phyloP scores from a whole-genome alignment of 2,888 invertebrate species.

The Neoaliturus tenellus region DNA sequence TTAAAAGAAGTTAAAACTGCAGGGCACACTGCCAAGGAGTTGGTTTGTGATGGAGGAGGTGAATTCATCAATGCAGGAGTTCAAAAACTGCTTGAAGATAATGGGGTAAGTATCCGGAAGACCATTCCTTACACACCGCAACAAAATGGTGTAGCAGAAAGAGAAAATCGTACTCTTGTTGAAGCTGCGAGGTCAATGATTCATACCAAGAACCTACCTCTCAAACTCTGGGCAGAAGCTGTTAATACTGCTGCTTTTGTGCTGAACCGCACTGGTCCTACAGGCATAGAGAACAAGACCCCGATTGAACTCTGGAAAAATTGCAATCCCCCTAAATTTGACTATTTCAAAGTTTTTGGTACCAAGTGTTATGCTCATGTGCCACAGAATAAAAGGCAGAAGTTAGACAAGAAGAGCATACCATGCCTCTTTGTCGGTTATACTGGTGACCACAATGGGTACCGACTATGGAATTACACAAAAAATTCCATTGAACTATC shows the following conservation, averaged over 20 bases:
- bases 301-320: not conserved
- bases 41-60: too few relatives aligned
- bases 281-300: not conserved
- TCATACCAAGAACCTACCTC: not conserved
- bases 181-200: not conserved
- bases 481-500: not conserved
- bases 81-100: too few relatives aligned
- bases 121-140: too few relatives aligned
- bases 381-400: not conserved
- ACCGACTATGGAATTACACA: not conserved
- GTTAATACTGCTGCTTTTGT: not conserved
- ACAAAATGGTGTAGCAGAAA: too few relatives aligned
- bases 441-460: not conserved
- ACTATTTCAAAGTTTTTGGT: not conserved
- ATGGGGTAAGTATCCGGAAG: too few relatives aligned
- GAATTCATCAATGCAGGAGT: too few relatives aligned
- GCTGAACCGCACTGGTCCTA: not conserved
- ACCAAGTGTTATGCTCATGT: not conserved
- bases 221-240: not conserved
- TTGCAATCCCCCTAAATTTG: not conserved
- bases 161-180: too few relatives aligned
- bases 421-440: not conserved
- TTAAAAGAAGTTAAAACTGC: too few relatives aligned
- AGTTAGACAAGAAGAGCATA: not conserved
- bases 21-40: too few relatives aligned